phyloP scores from a whole-genome alignment of 2,797 vertebrate genomes.

The Monodelphis domestica region DNA sequence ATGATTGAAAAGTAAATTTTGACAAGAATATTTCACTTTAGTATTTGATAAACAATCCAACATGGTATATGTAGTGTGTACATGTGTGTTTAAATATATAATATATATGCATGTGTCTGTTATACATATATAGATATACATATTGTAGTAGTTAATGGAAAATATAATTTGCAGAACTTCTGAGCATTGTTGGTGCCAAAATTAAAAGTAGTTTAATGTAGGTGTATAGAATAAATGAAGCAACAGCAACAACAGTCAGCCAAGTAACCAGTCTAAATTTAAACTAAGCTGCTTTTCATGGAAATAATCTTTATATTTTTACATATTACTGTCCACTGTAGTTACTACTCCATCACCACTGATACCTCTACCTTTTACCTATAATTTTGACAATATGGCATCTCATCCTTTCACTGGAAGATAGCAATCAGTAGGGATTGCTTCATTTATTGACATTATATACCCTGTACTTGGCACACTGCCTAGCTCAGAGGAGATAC shows the following conservation, averaged over 20 bases:
- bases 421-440: not conserved
- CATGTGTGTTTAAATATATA: no score
- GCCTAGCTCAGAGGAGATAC: not conserved
- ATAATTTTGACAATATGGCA: not conserved
- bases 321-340: not conserved
- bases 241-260: not conserved
- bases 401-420: not conserved
- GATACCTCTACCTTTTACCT: not conserved
- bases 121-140: not conserved
- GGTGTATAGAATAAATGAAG: not conserved
- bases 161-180: not conserved
- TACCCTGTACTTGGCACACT: not conserved
- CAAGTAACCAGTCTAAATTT: not conserved
- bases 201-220: not conserved
- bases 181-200: not conserved
- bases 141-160: not conserved
- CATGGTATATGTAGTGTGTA: not conserved
- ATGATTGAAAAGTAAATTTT: not conserved
- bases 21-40: not conserved
- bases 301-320: not conserved
- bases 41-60: not conserved
- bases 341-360: not conserved
- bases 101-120: not conserved
- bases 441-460: not conserved
- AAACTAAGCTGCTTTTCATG: not conserved